These are phyloP conservation scores for Drosophila anomalata DNA, from an alignment of 2,888 invertebrate genomes.

Conservation along the genomic window DNA sequence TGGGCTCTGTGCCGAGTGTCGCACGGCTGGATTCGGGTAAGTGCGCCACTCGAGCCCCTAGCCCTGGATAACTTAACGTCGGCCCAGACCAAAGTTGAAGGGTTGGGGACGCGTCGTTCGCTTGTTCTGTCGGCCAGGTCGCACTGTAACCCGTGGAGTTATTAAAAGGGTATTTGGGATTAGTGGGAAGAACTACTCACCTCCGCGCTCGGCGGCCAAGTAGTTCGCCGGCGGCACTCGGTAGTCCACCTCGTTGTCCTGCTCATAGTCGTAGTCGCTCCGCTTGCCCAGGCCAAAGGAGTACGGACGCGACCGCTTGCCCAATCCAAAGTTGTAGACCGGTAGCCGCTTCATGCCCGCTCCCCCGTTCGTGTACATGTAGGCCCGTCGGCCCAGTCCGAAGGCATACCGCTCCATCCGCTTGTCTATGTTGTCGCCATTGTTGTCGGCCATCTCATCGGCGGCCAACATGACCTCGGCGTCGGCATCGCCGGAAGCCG, in stretches of 20 bases:
- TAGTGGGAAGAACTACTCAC: slow-evolving; percentile 33
- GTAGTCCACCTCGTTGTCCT: slow-evolving; percentile 68
- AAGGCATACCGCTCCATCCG: slow-evolving; percentile 88
- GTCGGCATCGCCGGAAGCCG: slow-evolving; percentile 38
- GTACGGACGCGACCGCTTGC: slow-evolving; percentile 82
- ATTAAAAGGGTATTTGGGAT: neutral
- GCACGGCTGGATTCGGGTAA: slow-evolving; percentile 48
- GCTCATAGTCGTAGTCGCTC: slow-evolving; percentile 75
- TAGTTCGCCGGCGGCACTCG: slow-evolving; percentile 47
- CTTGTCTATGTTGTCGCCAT: slow-evolving; percentile 83
- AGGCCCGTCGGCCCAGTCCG: slow-evolving; percentile 88
- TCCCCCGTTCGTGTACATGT: slow-evolving; percentile 82
- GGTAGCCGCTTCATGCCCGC: slow-evolving; percentile 83
- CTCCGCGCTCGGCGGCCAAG: slow-evolving; percentile 45
- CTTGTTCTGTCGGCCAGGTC: slow-evolving; percentile 55
- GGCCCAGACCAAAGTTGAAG: slow-evolving; percentile 86
- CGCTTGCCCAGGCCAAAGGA: slow-evolving; percentile 84
- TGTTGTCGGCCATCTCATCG: slow-evolving; percentile 58
- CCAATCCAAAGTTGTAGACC: slow-evolving; percentile 83
- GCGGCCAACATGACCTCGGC: slow-evolving; percentile 44
- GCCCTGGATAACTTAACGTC: slow-evolving; percentile 82
- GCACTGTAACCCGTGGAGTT: slow-evolving; percentile 32
- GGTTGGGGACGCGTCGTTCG: slow-evolving; percentile 74
- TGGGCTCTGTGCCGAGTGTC: slow-evolving; percentile 32
- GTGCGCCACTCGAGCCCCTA: slow-evolving; percentile 16